phyloP scores from a whole-genome alignment of 2,888 invertebrate species.

The Aquatica leii region DNA sequence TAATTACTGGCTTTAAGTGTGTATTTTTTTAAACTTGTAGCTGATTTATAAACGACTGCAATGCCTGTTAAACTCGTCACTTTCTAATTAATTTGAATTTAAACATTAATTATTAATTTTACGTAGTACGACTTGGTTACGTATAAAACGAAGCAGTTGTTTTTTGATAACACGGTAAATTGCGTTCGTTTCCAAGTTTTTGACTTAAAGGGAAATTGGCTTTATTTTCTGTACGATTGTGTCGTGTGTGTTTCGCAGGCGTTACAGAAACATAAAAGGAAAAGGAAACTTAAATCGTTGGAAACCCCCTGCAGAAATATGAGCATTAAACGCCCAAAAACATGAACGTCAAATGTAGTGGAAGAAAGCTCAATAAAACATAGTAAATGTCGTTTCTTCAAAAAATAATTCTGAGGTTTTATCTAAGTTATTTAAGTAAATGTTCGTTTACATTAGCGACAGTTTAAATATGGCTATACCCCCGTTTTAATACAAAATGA shows the following conservation, averaged over 20 bases:
- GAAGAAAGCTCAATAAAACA: constrained; percentile 45
- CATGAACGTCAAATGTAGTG: constrained; percentile 50
- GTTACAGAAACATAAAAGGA: constrained; percentile 33
- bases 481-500: constrained; percentile 30
- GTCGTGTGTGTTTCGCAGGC: constrained; percentile 25
- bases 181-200: constrained; percentile 23
- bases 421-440: constrained; percentile 29
- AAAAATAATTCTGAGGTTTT: constrained; percentile 31
- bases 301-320: constrained; percentile 42
- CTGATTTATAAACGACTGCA: constrained; percentile 1
- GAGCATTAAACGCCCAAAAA: constrained; percentile 47
- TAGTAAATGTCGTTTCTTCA: constrained; percentile 33
- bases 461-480: constrained; percentile 25
- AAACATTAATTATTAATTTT: too few relatives aligned
- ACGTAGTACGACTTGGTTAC: too few relatives aligned
- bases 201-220: constrained; percentile 41
- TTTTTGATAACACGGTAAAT: too few relatives aligned
- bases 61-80: too few relatives aligned
- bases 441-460: constrained; percentile 28
- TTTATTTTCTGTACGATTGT: constrained; percentile 36
- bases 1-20: constrained; percentile 6
- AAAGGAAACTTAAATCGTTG: constrained; percentile 43
- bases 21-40: background rate
- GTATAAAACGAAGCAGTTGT: too few relatives aligned
- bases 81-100: too few relatives aligned